Evolutionary conservation across 2,797 vertebrate species (phyloP).

Genomic region (Mus minutoides): DNA sequence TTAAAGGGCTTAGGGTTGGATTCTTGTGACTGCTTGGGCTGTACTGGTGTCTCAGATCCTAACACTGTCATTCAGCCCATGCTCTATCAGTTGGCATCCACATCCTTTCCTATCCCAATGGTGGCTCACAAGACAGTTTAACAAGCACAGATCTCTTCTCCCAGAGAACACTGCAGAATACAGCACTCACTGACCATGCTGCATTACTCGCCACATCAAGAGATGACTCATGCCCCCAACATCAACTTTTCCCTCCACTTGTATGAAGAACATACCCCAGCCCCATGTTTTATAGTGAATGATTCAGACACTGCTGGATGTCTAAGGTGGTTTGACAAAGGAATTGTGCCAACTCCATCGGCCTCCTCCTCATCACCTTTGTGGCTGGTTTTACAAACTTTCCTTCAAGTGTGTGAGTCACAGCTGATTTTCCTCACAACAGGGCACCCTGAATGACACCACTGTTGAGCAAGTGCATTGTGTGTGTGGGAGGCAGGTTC

Average conservation of each 20-base stretch:
- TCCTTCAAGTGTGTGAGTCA: constrained; percentile 7
- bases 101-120: background rate
- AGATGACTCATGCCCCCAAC: constrained; percentile 32
- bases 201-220: background rate
- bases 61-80: background rate
- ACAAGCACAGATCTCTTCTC: constrained; percentile 7
- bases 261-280: background rate
- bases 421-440: background rate
- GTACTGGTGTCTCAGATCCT: background rate
- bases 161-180: background rate
- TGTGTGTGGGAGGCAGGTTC: background rate
- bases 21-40: background rate
- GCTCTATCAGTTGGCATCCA: background rate
- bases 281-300: background rate
- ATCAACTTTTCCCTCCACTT: constrained; percentile 30
- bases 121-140: background rate
- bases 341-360: background rate
- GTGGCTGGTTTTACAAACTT: background rate
- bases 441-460: background rate
- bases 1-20: background rate
- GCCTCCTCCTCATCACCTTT: background rate
- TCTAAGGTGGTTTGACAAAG: constrained; percentile 43
- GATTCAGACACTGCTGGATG: background rate
- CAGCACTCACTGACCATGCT: background rate
- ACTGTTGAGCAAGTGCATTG: background rate